Conservation (phyloP, 2,888 invertebrate genomes). For the Drosophila tripunctata region DNA sequence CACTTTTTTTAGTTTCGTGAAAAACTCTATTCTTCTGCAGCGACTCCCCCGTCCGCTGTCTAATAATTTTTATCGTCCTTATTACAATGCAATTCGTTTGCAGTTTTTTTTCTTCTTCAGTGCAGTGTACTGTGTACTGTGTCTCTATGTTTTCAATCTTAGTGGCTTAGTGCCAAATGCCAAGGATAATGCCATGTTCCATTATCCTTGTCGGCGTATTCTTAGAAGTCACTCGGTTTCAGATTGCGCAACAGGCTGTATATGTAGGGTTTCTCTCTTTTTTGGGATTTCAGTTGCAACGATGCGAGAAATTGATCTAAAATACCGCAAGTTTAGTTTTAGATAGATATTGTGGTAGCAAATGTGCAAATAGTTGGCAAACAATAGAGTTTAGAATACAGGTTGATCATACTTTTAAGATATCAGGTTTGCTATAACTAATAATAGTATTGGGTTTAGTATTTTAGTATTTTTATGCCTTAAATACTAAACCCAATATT, state of each 20-base stretch:
- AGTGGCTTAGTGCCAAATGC: constrained; percentile 29
- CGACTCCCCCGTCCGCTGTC: constrained; percentile 36
- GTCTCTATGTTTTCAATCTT: constrained; percentile 12
- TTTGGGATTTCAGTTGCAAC: constrained; percentile 20
- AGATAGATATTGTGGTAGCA: background rate
- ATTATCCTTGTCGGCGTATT: constrained; percentile 29
- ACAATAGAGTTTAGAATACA: background rate
- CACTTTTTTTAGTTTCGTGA: constrained; percentile 5
- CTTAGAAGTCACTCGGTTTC: constrained; percentile 31
- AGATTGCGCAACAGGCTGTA: constrained; percentile 69
- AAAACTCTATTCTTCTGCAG: constrained; percentile 2
- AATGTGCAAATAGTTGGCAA: background rate
- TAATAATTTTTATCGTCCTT: constrained; percentile 64
- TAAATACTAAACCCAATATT: no score
- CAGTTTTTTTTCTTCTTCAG: constrained; percentile 13
- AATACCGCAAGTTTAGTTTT: constrained; percentile 31
- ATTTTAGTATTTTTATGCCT: no score
- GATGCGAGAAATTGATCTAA: constrained; percentile 53
- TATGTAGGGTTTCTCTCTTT: background rate
- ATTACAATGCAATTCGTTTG: constrained; percentile 26
- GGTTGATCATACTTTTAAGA: background rate
- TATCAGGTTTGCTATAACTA: background rate
- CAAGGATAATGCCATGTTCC: background rate
- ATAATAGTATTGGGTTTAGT: no score
- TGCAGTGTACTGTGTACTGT: no score